Evolutionary conservation across 2,888 invertebrate genomes (phyloP).

Genomic region (Drosophila niveifrons): DNA sequence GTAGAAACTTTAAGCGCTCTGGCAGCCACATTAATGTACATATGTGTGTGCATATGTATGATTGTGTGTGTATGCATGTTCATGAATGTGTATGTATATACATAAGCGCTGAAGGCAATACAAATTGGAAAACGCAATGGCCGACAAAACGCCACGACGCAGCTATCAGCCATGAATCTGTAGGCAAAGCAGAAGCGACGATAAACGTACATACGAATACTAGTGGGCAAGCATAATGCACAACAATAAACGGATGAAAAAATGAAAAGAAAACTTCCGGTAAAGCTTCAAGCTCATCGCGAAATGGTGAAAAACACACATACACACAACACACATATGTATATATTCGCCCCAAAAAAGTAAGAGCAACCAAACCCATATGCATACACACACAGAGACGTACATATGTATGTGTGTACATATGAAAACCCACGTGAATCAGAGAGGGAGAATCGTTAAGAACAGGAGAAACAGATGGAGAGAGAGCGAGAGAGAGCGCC

Average conservation of each 20-base stretch:
- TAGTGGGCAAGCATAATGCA: constrained; percentile 46
- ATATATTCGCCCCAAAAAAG: constrained; percentile 34
- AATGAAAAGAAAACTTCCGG: constrained; percentile 76
- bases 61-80: constrained; percentile 11
- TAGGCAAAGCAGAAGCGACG: constrained; percentile 63
- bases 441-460: constrained; percentile 66
- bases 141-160: constrained; percentile 78
- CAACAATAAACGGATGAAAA: constrained; percentile 64
- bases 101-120: constrained; percentile 65
- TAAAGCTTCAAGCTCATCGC: constrained; percentile 64
- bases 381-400: constrained; percentile 31
- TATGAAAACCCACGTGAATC: constrained; percentile 75
- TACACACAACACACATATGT: constrained; percentile 14
- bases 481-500: constrained; percentile 29
- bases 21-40: constrained; percentile 28
- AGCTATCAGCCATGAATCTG: constrained; percentile 64
- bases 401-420: constrained; percentile 26
- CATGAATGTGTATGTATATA: constrained; percentile 18
- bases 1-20: constrained; percentile 51
- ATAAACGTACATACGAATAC: constrained; percentile 54
- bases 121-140: constrained; percentile 75
- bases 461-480: constrained; percentile 50
- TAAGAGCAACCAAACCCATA: constrained; percentile 57
- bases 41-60: constrained; percentile 16
- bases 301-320: constrained; percentile 56